Base-by-base conservation (phyloP, 2,888 invertebrate species). In the Ectropis crepuscularia region DNA sequence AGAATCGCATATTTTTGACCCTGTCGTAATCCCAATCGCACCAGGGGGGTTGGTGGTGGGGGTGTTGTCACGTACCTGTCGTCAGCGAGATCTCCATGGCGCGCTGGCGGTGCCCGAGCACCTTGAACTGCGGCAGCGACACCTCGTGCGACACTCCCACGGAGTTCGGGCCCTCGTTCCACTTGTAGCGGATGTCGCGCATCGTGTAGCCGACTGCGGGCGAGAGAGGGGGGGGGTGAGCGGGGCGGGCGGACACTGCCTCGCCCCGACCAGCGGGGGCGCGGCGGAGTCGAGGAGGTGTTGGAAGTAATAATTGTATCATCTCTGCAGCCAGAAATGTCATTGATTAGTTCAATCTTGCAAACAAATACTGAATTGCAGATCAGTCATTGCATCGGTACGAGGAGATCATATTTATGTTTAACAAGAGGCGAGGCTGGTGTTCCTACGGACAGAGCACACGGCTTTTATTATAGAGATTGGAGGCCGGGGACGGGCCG, bases 91-190 rank as follows among this genome's bases (percentile, higher is more conserved):
- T 97, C 94, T 97, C 97, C 96, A 96, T 96, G 87, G 96, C 97
- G 88, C 96, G 96, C 94, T 97, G 97, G 83, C 97, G 96, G 94
- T 97, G 97, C 88, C 97, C 97, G 93, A 97, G 95, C 90, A 98
- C 97, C 95, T 97, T 97, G 96, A 98, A 98, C 94, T 98, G 98
- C 89, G 98, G 98, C 90, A 98, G 95, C 87, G 97, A 97, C 89
- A 98, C 97, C 93, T 97, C 97, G 93, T 96, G 96, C 93, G 97
- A 97, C 87, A 98, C 97, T 90, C 97, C 97, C 89, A 98, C 97
- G 88, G 97, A 97, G 94, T 96, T 96, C 84, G 96, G 96, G 77
- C 97, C 97, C 92, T 97, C 97, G 94, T 97, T 97, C 98, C 98
- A 98, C 92, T 96, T 97, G 96, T 98, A 98, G 84, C 97, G 96